phyloP scores from a whole-genome alignment of 2,113 vertebrate genomes.

The Cathartes aura region DNA sequence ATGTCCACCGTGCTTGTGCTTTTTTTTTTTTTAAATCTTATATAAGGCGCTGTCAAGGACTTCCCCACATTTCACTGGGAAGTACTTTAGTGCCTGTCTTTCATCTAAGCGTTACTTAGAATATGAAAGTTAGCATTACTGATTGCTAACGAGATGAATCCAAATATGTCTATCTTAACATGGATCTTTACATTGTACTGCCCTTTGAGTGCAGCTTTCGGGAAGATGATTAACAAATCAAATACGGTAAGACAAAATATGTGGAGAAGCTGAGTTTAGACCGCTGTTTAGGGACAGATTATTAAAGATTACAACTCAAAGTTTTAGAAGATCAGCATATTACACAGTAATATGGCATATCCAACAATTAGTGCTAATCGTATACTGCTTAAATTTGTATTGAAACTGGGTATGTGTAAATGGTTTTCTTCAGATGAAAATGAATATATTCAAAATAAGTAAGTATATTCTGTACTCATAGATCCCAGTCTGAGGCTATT shows the following conservation, averaged over 20 bases:
- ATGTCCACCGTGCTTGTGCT: neutral
- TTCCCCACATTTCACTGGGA: neutral
- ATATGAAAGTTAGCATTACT: neutral
- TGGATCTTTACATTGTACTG: neutral
- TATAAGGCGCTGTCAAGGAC: neutral
- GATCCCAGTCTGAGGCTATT: neutral
- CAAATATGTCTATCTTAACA: neutral
- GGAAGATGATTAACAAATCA: neutral
- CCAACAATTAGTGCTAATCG: neutral
- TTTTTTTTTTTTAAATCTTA: neutral
- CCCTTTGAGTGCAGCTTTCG: neutral
- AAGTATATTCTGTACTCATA: neutral
- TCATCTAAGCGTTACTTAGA: neutral
- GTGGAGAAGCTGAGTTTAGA: neutral
- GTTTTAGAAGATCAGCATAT: conserved; percentile 27
- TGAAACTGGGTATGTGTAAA: neutral
- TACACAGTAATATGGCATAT: neutral
- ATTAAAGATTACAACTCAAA: conserved; percentile 5
- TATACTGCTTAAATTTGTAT: neutral
- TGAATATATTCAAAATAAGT: neutral
- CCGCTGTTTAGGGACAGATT: neutral
- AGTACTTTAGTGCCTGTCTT: neutral
- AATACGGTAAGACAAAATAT: neutral
- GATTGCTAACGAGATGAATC: neutral
- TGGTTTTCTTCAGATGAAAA: conserved; percentile 10